Conservation (phyloP, 2,797 vertebrate species). For the Sebastes iracundus region DNA sequence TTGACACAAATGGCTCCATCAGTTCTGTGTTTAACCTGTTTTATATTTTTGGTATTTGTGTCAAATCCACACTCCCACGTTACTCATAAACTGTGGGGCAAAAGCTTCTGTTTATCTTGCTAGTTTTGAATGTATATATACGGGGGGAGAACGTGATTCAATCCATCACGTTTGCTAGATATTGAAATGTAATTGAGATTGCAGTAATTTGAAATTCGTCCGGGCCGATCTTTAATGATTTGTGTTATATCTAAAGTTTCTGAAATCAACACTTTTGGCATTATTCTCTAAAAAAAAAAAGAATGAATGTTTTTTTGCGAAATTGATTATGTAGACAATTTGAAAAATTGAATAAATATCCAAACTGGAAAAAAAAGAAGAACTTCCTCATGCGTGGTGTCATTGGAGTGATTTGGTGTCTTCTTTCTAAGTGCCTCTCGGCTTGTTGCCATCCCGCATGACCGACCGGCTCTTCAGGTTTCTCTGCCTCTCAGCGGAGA, state of each 20-base stretch:
- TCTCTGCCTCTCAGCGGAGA: neutral
- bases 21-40: slow-evolving; percentile 1
- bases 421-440: neutral
- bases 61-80: neutral
- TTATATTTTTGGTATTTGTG: neutral
- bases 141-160: neutral
- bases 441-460: neutral
- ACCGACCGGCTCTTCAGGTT: slow-evolving; percentile 19
- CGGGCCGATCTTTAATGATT: neutral
- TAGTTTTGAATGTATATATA: slow-evolving; percentile 6
- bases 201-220: neutral
- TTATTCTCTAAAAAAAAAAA: neutral
- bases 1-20: neutral
- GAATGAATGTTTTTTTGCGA: neutral
- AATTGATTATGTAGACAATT: slow-evolving; percentile 1
- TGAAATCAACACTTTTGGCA: neutral
- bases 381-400: neutral
- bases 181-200: neutral
- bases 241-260: neutral
- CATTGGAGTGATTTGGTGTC: neutral
- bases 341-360: slow-evolving; percentile 39
- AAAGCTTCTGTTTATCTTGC: slow-evolving; percentile 9
- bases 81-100: neutral
- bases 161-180: neutral
- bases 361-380: neutral